phyloP scores from a whole-genome alignment of 35 echinoderm and acorn worm species.

The Patiria miniata region DNA sequence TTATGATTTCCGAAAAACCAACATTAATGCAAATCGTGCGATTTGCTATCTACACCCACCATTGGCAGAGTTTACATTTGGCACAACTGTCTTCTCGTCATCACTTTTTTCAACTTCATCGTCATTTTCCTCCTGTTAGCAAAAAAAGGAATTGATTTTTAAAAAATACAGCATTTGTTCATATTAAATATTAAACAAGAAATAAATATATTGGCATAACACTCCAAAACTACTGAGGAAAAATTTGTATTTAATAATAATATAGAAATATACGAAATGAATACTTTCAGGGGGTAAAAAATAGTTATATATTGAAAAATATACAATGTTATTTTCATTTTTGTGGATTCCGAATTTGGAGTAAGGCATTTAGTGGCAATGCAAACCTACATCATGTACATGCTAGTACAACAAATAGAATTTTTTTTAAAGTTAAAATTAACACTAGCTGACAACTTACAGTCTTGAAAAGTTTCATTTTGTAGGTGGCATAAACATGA shows the following conservation, averaged over 20 bases:
- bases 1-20: too few species aligned
- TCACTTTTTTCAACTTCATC: background rate
- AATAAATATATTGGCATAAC: background rate
- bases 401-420: too few species aligned
- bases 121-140: background rate
- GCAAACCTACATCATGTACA: too few species aligned
- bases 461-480: too few species aligned
- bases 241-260: background rate
- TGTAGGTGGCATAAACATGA: too few species aligned
- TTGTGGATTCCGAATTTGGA: too few species aligned
- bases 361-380: too few species aligned
- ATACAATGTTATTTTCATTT: background rate
- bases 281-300: background rate
- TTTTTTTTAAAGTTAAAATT: too few species aligned
- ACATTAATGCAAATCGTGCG: too few species aligned
- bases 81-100: slow-evolving; percentile 5
- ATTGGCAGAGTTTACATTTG: background rate
- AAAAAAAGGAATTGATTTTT: background rate
- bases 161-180: background rate
- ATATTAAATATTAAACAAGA: background rate
- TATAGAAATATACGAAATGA: background rate
- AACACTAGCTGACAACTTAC: too few species aligned
- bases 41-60: background rate
- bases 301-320: background rate
- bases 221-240: background rate